Conservation (phyloP, 2,113 vertebrate species). For the Pteruthius melanotis region DNA sequence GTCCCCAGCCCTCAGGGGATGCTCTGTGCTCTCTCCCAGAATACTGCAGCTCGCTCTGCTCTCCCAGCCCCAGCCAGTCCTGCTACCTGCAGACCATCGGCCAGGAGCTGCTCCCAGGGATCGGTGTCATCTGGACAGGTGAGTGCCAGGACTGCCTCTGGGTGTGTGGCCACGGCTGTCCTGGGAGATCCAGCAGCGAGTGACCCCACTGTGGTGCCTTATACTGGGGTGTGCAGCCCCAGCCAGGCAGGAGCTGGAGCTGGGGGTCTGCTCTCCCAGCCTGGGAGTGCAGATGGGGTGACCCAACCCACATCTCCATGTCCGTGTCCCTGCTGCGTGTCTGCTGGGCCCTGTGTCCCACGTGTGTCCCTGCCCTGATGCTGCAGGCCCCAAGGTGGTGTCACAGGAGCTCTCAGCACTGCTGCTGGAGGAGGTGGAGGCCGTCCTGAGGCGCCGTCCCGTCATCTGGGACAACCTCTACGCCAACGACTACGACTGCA, state of each 20-base stretch:
- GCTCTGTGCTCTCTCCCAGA: constrained; percentile 32
- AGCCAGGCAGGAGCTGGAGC: neutral
- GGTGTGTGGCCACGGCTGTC: neutral
- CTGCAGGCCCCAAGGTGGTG: constrained; percentile 81
- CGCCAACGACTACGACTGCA: constrained; percentile 86
- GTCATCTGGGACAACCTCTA: constrained; percentile 89
- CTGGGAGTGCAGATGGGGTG: neutral
- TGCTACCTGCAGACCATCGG: constrained; percentile 80
- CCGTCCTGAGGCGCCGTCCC: constrained; percentile 73
- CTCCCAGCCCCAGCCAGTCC: constrained; percentile 80
- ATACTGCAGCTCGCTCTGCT: constrained; percentile 84
- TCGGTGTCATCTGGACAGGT: constrained; percentile 87
- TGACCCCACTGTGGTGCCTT: neutral
- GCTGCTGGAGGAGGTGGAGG: constrained; percentile 78
- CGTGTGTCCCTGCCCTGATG: rapidly evolving
- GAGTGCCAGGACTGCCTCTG: neutral
- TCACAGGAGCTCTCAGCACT: constrained; percentile 76
- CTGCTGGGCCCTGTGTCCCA: neutral
- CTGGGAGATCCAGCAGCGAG: neutral
- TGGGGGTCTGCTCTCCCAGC: neutral
- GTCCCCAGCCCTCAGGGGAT: neutral
- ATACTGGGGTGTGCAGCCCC: rapidly evolving
- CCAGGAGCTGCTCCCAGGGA: constrained; percentile 78
- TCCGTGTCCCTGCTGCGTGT: neutral
- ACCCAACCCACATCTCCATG: neutral